phyloP scores from a whole-genome alignment of 2,113 vertebrate species.

The Myrmecobius fasciatus region DNA sequence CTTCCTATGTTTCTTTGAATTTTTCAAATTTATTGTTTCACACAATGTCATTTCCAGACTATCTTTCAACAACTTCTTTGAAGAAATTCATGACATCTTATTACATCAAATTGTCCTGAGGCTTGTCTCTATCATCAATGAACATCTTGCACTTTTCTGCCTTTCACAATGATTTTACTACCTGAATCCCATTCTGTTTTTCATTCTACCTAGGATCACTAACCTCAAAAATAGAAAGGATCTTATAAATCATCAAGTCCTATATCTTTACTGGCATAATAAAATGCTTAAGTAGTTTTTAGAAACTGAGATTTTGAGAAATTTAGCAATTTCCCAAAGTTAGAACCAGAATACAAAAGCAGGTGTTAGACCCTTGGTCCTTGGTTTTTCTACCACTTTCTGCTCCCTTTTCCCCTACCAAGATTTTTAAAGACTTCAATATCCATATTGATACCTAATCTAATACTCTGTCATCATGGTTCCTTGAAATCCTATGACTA shows the following conservation, averaged over 20 bases:
- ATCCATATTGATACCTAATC: neutral
- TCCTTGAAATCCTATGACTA: neutral
- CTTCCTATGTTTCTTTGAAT: neutral
- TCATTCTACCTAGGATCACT: too few relatives aligned
- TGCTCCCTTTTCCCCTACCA: neutral
- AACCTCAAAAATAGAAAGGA: neutral
- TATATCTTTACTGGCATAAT: neutral
- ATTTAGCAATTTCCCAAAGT: neutral
- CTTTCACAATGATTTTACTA: neutral
- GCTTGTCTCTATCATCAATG: neutral
- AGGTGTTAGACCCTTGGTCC: neutral
- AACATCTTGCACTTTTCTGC: neutral
- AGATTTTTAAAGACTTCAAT: neutral
- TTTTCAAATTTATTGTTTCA: neutral
- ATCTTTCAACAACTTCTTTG: neutral
- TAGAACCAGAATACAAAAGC: neutral
- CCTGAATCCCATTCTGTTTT: neutral
- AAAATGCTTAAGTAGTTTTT: too few relatives aligned
- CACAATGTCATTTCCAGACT: neutral
- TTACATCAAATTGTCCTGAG: neutral
- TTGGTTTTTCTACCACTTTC: neutral
- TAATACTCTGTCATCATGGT: neutral
- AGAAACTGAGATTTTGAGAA: neutral
- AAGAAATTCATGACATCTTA: neutral
- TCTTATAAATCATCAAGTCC: neutral